Conservation (phyloP, 2,888 invertebrate species). For the Carterocephalus palaemon region DNA sequence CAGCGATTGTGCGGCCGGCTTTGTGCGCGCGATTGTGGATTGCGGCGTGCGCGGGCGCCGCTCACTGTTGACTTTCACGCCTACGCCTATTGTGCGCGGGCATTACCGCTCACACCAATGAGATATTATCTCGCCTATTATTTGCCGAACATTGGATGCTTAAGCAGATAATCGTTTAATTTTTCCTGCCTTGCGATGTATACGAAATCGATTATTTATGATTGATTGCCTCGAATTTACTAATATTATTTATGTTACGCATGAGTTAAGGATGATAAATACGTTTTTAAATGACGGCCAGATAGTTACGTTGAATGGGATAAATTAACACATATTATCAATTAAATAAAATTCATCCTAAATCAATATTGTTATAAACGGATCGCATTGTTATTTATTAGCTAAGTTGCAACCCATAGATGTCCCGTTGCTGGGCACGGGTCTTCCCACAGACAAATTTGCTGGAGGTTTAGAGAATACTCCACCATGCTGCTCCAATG, state of each 20-base stretch:
- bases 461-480: too few relatives aligned
- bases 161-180: slow-evolving; percentile 60
- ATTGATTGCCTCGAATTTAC: slow-evolving; percentile 52
- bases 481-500: too few relatives aligned
- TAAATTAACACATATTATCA: too few relatives aligned
- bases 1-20: slow-evolving; percentile 58
- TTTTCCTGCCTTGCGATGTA: slow-evolving; percentile 37
- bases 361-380: too few relatives aligned
- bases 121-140: slow-evolving; percentile 66
- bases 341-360: too few relatives aligned
- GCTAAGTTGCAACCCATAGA: too few relatives aligned
- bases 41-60: slow-evolving; percentile 51
- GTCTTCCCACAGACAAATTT: too few relatives aligned
- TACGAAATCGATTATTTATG: slow-evolving; percentile 52
- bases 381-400: too few relatives aligned
- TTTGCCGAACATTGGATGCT: slow-evolving; percentile 56
- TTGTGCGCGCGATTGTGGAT: slow-evolving; percentile 42
- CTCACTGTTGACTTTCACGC: slow-evolving; percentile 63
- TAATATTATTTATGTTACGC: slow-evolving; percentile 47
- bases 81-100: slow-evolving; percentile 70
- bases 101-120: slow-evolving; percentile 59
- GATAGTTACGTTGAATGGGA: too few relatives aligned
- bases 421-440: too few relatives aligned
- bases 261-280: slow-evolving; percentile 40
- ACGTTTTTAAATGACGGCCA: slow-evolving; percentile 31